Percentiles rank a stretch among this genome's conserved stretches.
These are phyloP conservation scores for Smittia sp. DNA, from an alignment of 2,888 invertebrate genomes.

Conservation along the genomic window DNA sequence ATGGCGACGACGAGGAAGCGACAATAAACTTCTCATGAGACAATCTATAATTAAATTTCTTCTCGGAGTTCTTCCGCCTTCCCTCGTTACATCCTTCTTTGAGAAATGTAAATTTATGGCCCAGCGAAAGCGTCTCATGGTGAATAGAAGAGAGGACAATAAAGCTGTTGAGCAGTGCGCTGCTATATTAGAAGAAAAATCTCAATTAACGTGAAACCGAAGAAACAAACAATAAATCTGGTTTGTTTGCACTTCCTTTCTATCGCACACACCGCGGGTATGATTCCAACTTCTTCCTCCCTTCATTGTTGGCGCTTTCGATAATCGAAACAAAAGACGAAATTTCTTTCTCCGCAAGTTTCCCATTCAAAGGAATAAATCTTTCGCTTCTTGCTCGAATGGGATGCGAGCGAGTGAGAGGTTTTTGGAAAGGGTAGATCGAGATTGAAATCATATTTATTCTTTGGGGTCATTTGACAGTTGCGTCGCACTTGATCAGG, in stretches of 20 bases:
- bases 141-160: constrained; percentile 9
- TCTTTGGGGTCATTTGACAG: not conserved
- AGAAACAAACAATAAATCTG: constrained; percentile 37
- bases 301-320: constrained; percentile 22
- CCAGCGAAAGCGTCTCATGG: not conserved
- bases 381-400: not conserved
- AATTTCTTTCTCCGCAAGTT: not conserved
- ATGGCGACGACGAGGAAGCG: constrained; percentile 30
- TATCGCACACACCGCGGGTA: constrained; percentile 10
- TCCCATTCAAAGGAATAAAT: constrained; percentile 21
- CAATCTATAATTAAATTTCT: constrained; percentile 23
- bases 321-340: constrained; percentile 18
- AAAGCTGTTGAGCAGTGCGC: not conserved
- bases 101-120: constrained; percentile 23
- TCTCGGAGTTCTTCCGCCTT: not conserved
- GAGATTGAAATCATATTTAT: constrained; percentile 23
- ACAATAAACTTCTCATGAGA: constrained; percentile 30
- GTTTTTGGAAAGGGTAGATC: not conserved
- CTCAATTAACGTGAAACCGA: constrained; percentile 33
- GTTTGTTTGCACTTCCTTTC: constrained; percentile 39
- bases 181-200: not conserved
- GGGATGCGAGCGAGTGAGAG: not conserved
- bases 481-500: not conserved
- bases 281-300: not conserved
- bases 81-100: not conserved